Percentiles rank a stretch among this genome's conserved stretches.
Conservation (phyloP, 2,113 vertebrate species). For the Sminthopsis crassicaudata region DNA sequence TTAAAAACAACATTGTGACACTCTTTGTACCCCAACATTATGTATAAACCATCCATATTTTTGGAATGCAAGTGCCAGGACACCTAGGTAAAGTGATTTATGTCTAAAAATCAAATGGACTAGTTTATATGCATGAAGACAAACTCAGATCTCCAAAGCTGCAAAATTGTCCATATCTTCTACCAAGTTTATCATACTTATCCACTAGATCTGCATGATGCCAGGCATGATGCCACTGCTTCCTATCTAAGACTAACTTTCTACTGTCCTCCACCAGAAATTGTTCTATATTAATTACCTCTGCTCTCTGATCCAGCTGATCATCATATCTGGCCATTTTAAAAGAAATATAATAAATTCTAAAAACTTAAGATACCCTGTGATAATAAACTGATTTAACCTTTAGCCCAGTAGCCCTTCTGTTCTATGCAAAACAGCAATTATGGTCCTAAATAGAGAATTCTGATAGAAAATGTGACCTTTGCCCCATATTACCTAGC, state of each 20-base stretch:
- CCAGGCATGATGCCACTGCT: too few species aligned
- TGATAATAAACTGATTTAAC: not conserved
- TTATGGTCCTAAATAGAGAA: not conserved
- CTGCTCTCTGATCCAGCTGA: not conserved
- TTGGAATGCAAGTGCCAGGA: not conserved
- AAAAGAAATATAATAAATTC: not conserved
- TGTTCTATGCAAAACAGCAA: not conserved
- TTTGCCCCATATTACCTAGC: not conserved
- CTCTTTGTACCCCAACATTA: too few species aligned
- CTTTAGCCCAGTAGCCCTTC: not conserved
- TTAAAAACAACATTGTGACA: too few species aligned
- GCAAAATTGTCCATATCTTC: not conserved
- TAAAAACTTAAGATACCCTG: not conserved
- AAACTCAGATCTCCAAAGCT: not conserved
- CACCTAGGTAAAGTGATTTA: too few species aligned
- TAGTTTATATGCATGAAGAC: too few species aligned
- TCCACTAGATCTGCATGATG: not conserved
- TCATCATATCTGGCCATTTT: not conserved
- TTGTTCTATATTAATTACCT: not conserved
- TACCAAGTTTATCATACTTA: not conserved
- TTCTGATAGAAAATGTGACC: not conserved
- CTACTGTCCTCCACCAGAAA: not conserved
- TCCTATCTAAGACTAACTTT: not conserved
- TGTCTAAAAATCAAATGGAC: too few species aligned
- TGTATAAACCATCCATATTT: not conserved